Base-by-base conservation (phyloP, 30 jellyfish, hydroid and myxozoan species). In the Nemopilema nomurai region DNA sequence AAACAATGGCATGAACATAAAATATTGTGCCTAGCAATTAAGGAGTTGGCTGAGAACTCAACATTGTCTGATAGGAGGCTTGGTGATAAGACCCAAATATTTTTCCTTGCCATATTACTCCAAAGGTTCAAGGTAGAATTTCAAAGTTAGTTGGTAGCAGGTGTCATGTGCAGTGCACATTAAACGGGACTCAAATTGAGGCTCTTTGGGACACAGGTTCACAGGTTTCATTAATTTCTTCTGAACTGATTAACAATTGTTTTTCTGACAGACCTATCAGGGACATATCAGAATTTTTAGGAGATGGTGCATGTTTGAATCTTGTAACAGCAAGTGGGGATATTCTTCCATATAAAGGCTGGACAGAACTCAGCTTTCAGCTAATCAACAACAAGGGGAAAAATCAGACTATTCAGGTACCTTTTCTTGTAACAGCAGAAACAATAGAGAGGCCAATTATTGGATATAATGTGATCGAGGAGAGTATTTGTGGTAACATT, bases 171-270 rank as follows among this genome's bases (percentile, higher is more conserved):
- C 69, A 86, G 26, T 86, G 94, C 83, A 62, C 31, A 52, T 49
- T 86, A 71, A 78, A 69, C 53, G 95, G 90, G 23, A 50, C 22
- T 19, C 69, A 41, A 22, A 51, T 79, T 29, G 49, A 27, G 16
- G 90, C 51, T 13, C 67, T 67, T 30, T 86, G 94, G 94, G 94
- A 77, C 71, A 86, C 86, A 23, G 95, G 95, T 33, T 77, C 90
- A 31, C 95, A 86, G 79, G 88, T 86, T 67, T 85, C 93, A 30
- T 20, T 85, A 62, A 13, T 85, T 19, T 85, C 93, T 29, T 28
- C 68, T 23, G 32, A 33, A 30, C 74, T 69, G 62, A 74, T 84
- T 68, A 84, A 62, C 26, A 70, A 23, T 8, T 71, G 63, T 62
- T 73, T 84, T 65, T 78, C 87, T 9, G n/a, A n/a, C n/a, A n/a